Evolutionary conservation across 2,797 vertebrate species (phyloP).

Genomic region (Enteromius radiatus): DNA sequence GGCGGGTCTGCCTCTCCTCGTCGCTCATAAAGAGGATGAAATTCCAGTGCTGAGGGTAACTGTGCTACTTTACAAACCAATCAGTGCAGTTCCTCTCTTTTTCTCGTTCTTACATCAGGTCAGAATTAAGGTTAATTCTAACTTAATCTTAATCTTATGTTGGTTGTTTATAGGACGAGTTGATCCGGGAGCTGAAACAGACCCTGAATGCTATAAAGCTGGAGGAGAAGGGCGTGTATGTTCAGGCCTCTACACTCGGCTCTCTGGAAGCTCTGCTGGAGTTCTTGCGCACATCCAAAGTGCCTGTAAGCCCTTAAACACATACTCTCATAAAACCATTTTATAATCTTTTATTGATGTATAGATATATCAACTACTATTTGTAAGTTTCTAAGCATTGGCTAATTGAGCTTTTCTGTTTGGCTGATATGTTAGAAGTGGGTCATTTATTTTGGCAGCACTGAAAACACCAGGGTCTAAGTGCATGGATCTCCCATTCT

Average conservation of each 20-base stretch:
- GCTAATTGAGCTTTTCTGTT: not conserved
- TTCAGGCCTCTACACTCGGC: slow-evolving; percentile 95
- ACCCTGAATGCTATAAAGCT: slow-evolving; percentile 94
- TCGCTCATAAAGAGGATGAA: slow-evolving; percentile 93
- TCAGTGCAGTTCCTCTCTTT: not conserved
- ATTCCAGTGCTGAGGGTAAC: slow-evolving; percentile 90
- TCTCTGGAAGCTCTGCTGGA: slow-evolving; percentile 97
- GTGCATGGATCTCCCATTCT: not conserved
- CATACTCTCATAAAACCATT: not conserved
- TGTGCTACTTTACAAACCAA: not conserved
- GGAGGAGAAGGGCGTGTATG: slow-evolving; percentile 98
- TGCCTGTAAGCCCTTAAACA: slow-evolving; percentile 86
- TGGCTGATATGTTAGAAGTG: too few relatives aligned
- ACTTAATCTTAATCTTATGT: not conserved
- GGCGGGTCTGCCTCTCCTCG: slow-evolving; percentile 92
- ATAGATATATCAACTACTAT: not conserved
- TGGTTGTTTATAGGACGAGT: slow-evolving; percentile 83
- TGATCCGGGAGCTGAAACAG: slow-evolving; percentile 94
- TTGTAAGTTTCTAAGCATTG: not conserved
- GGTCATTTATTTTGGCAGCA: not conserved
- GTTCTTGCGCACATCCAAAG: slow-evolving; percentile 95
- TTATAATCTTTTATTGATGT: not conserved
- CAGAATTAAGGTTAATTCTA: too few relatives aligned
- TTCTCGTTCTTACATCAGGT: not conserved
- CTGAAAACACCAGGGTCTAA: not conserved